These are phyloP conservation scores for Theocolax elegans DNA, from an alignment of 1,140 invertebrate genomes.

Conservation along the genomic window DNA sequence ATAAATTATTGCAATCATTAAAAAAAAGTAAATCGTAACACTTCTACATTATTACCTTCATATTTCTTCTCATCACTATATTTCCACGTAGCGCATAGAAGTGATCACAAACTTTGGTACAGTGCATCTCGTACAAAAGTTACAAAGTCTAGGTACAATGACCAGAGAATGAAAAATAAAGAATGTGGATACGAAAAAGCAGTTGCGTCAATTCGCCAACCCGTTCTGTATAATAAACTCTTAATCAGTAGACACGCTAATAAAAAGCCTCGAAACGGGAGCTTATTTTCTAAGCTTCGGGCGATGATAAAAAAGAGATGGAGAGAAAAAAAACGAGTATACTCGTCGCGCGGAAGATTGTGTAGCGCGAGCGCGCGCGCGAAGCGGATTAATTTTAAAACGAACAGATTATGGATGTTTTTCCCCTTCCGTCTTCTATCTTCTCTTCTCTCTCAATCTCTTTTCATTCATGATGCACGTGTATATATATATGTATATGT, in stretches of 20 bases:
- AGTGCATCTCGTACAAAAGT: no score
- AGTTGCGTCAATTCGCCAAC: neutral
- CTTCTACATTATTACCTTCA: no score
- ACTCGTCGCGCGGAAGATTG: constrained; percentile 26
- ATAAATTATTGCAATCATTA: no score
- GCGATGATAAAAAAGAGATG: neutral
- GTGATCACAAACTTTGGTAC: no score
- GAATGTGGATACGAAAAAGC: no score
- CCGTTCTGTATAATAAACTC: constrained; percentile 40
- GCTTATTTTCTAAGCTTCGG: constrained; percentile 33
- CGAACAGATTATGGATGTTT: constrained; percentile 44
- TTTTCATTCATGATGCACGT: no score
- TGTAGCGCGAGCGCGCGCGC: neutral
- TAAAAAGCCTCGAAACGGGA: constrained; percentile 14
- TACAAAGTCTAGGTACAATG: no score
- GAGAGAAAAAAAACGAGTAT: neutral
- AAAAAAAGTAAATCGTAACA: no score
- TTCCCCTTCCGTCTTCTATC: neutral
- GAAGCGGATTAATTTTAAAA: constrained; percentile 43
- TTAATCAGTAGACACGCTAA: constrained; percentile 29
- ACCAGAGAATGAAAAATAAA: no score
- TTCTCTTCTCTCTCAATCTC: neutral
- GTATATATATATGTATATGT: no score
- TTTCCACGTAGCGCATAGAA: no score
- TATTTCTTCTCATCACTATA: no score